A percentile compares a stretch with the other conserved stretches of the same genome.
These are phyloP conservation scores for Genyomyrus donnyi DNA, from an alignment of 2,113 vertebrate genomes.

Conservation along the genomic window DNA sequence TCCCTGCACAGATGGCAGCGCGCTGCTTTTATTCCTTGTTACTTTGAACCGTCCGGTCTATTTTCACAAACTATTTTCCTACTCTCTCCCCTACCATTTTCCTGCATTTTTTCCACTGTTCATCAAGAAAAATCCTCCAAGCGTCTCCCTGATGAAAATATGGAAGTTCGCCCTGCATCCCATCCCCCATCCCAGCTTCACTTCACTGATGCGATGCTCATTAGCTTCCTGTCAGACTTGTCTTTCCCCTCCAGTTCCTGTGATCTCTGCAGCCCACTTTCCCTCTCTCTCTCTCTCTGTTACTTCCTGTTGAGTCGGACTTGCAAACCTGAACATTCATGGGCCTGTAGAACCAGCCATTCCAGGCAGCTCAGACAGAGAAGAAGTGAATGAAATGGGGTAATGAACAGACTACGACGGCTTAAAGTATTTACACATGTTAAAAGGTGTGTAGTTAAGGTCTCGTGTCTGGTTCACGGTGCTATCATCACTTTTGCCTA, in stretches of 20 bases:
- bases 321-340: neutral
- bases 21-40: neutral
- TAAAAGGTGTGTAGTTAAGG: neutral
- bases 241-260: conserved; percentile 33
- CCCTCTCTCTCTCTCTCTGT: neutral
- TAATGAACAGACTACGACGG: neutral
- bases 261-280: conserved; percentile 12
- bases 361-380: neutral
- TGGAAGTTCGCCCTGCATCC: conserved; percentile 12
- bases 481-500: neutral
- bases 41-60: neutral
- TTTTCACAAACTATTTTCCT: neutral
- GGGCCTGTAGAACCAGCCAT: neutral
- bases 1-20: neutral
- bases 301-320: neutral
- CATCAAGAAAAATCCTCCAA: conserved; percentile 36
- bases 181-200: conserved; percentile 6
- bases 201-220: conserved; percentile 49
- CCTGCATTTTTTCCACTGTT: conserved; percentile 22
- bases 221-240: conserved; percentile 54
- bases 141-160: conserved; percentile 37
- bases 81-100: neutral
- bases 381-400: neutral
- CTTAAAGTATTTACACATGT: neutral
- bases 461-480: neutral